A percentile compares a stretch with the other conserved stretches of the same genome.
phyloP scores from a whole-genome alignment of 2,888 invertebrate genomes.

The Hypselothyrea guttata region DNA sequence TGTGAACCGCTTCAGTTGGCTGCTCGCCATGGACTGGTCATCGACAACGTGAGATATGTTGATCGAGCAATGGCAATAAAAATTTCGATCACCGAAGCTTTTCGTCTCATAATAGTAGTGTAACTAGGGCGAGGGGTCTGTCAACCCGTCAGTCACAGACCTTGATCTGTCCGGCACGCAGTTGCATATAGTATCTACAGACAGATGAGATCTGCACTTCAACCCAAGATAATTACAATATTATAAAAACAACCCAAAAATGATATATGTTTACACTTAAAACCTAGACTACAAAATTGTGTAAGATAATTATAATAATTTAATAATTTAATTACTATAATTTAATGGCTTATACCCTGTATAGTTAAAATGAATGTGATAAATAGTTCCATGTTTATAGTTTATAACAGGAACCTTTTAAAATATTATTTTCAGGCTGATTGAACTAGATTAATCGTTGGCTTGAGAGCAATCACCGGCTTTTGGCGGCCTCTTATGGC shows the following conservation, averaged over 20 bases:
- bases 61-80: conserved; percentile 16
- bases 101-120: conserved; percentile 15
- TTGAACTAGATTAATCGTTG: no score
- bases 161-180: conserved; percentile 37
- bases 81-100: conserved; percentile 19
- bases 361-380: no score
- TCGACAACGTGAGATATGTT: conserved; percentile 6
- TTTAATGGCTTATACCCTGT: no score
- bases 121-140: conserved; percentile 33
- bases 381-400: no score
- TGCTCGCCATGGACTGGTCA: conserved; percentile 27
- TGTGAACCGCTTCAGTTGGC: conserved; percentile 40
- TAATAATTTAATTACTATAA: no score
- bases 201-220: not conserved
- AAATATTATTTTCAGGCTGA: no score
- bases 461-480: no score
- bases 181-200: not conserved
- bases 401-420: no score
- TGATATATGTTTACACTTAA: no score
- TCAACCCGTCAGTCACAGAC: conserved; percentile 36
- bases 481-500: no score
- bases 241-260: not conserved
- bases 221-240: not conserved
- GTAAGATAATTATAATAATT: no score
- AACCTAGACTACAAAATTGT: no score